Evolutionary conservation across 1,140 invertebrate species (phyloP), one percentile per base, ranked within the genome.

Genomic region (Hormaphis cornu): DNA sequence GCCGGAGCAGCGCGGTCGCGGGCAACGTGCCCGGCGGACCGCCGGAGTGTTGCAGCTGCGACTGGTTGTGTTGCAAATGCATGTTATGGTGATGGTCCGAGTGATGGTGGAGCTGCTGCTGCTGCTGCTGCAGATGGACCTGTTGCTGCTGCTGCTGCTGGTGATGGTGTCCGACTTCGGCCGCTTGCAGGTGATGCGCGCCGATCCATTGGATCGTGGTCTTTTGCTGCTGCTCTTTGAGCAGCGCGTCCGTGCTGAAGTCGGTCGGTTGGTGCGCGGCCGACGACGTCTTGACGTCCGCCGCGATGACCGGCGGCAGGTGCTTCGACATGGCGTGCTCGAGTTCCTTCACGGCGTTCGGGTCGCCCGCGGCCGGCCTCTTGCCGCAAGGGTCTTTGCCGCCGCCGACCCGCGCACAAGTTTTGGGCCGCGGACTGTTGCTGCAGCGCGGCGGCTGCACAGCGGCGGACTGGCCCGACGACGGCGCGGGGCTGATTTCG

Each of bases 311-410:
- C 20, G 54, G 42, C 0, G 93, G 93, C 44, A 96, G 80, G 80
- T 97, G 93, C 76, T 95, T 94, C 22, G 93, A 95, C 93, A 96
- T 97, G 14, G 91, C 93, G 74, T 95, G 91, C 78, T 97, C 93
- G 71, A 96, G 80, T 74, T 96, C 93, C 77, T 93, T 92, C 0
- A 94, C 91, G 0, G 89, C 89, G 3, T 87, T 84, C 3, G 80
- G 82, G 6, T 77, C 79, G 9, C 75, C 71, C 30, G 52, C 35
- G 16, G 72, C 69, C 20, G 58, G 58, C n/a, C 71, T 77, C 12
- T 79, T 78, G 20, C 80, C 82, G 6, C 77, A n/a, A n/a, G n/a
- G n/a, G n/a, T n/a, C n/a, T n/a, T n/a, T 78, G 7, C 75, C 72
- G 37, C 69, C 37, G 33, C 73, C 75, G 18, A n/a, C n/a, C n/a